phyloP scores from a whole-genome alignment of 2,888 invertebrate species.

The Andrena haemorrhoa region DNA sequence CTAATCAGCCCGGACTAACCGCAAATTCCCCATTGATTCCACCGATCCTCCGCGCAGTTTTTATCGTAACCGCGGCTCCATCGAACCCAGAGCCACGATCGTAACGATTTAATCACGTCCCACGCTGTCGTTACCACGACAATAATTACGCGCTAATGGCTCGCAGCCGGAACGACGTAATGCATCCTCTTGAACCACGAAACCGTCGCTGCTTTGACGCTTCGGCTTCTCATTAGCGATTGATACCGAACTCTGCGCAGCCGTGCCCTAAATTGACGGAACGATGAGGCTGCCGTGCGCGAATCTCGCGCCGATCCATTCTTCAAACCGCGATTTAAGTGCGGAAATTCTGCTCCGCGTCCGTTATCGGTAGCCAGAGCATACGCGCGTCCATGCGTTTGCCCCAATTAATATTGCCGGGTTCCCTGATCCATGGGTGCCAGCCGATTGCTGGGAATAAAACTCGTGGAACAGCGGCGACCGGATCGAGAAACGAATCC shows the following conservation, averaged over 20 bases:
- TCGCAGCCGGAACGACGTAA: constrained; percentile 50
- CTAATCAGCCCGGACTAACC: background rate
- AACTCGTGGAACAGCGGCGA: too few species aligned
- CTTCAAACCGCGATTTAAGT: background rate
- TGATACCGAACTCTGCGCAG: constrained; percentile 31
- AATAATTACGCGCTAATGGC: constrained; percentile 58
- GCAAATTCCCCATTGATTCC: background rate
- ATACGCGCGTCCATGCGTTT: too few species aligned
- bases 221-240: constrained; percentile 58
- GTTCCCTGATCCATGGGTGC: too few species aligned
- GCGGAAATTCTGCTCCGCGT: too few species aligned
- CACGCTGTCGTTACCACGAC: constrained; percentile 43
- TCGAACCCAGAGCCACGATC: constrained; percentile 11
- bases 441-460: too few species aligned
- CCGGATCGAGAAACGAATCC: too few species aligned
- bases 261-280: constrained; percentile 31
- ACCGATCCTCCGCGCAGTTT: background rate
- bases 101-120: constrained; percentile 50
- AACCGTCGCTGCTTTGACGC: constrained; percentile 50
- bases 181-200: constrained; percentile 54
- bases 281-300: background rate
- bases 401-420: too few species aligned
- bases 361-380: too few species aligned
- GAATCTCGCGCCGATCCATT: background rate
- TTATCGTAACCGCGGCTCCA: background rate